Conservation (phyloP, 2,888 invertebrate genomes). For the Pseudolycoriella hygida region DNA sequence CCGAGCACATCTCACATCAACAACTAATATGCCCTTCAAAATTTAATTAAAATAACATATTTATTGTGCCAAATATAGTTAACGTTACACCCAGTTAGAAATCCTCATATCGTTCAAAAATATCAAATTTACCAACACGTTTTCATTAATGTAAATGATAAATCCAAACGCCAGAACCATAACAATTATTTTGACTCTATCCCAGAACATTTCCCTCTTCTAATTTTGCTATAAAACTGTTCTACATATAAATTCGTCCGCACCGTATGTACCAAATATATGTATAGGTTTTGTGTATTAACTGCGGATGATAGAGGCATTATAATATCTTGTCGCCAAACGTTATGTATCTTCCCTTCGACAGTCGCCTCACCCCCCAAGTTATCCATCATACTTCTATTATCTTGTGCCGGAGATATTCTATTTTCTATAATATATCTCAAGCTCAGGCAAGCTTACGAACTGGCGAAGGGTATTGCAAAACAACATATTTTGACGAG, state of each 20-base stretch:
- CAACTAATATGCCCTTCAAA: no score
- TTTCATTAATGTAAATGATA: not conserved
- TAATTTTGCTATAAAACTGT: not conserved
- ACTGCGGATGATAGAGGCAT: no score
- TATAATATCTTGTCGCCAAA: not conserved
- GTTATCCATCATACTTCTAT: not conserved
- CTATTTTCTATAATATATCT: not conserved
- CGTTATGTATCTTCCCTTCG: no score
- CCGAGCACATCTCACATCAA: no score
- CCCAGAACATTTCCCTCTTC: not conserved
- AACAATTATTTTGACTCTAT: not conserved
- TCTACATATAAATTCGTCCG: no score
- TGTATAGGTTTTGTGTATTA: no score
- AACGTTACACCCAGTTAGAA: no score
- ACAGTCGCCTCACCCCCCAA: no score
- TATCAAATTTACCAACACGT: constrained; percentile 1
- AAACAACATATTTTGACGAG: not conserved
- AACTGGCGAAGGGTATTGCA: not conserved
- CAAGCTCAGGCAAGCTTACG: not conserved
- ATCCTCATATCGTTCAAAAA: not conserved
- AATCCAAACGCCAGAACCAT: constrained; percentile 1
- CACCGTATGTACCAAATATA: no score
- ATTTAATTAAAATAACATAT: no score
- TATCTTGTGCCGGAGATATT: not conserved
- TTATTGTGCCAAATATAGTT: no score